A percentile compares a stretch with the other conserved stretches of the same genome.
phyloP scores from a whole-genome alignment of 2,113 vertebrate genomes.

The Oceanodroma tethys region DNA sequence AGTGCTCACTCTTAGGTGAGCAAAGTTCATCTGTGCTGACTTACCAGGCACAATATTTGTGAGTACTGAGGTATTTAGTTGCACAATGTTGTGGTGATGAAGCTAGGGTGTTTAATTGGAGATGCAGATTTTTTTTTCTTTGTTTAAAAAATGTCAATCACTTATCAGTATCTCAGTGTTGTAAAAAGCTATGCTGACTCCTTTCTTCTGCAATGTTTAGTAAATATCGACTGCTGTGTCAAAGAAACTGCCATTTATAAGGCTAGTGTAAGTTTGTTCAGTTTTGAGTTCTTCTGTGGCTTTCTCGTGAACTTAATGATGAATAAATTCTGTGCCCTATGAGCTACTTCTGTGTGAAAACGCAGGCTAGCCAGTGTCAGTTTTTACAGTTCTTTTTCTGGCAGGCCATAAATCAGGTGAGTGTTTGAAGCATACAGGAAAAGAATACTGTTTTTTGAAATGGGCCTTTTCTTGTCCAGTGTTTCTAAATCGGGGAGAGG shows the following conservation, averaged over 20 bases:
- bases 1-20: background rate
- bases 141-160: background rate
- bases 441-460: background rate
- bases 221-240: background rate
- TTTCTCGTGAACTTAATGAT: background rate
- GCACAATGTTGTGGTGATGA: background rate
- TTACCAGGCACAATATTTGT: background rate
- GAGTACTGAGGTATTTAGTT: background rate
- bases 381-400: background rate
- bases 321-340: background rate
- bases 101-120: background rate
- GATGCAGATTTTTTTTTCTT: background rate
- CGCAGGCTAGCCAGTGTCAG: background rate
- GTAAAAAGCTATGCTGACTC: background rate
- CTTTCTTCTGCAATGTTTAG: background rate
- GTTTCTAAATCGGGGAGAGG: background rate
- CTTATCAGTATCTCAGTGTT: background rate
- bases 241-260: background rate
- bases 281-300: background rate
- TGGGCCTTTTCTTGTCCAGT: background rate
- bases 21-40: background rate
- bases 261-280: background rate
- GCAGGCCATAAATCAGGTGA: background rate
- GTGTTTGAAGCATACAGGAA: background rate
- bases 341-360: background rate